These are phyloP conservation scores for Drosophila barbarae DNA, from an alignment of 2,888 invertebrate species.

Conservation along the genomic window DNA sequence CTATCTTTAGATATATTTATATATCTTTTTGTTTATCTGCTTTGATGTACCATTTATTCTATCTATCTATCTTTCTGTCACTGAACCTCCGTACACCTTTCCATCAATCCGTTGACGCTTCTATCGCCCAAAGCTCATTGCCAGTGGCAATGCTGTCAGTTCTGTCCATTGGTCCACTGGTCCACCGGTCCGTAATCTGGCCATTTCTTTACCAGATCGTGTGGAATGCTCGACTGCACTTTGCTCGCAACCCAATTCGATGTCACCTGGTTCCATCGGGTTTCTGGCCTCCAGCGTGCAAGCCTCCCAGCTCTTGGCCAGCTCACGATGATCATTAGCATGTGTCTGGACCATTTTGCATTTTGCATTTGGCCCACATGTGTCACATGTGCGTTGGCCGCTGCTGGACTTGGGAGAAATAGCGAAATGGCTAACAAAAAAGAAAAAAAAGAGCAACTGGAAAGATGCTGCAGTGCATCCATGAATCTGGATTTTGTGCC, in stretches of 20 bases:
- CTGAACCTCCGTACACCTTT: background rate
- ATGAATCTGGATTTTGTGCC: slow-evolving; percentile 42
- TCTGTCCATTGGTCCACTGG: slow-evolving; percentile 3
- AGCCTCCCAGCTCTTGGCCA: slow-evolving; percentile 5
- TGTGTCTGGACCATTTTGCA: slow-evolving; percentile 35
- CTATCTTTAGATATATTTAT: too few species aligned
- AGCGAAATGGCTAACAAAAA: background rate
- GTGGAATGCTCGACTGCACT: slow-evolving; percentile 37
- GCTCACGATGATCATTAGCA: slow-evolving; percentile 18
- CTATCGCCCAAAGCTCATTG: slow-evolving; percentile 17
- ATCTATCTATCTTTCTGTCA: background rate
- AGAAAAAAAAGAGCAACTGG: background rate
- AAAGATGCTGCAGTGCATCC: slow-evolving; percentile 29
- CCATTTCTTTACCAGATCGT: slow-evolving; percentile 23
- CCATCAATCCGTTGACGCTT: slow-evolving; percentile 1
- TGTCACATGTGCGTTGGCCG: slow-evolving; percentile 64
- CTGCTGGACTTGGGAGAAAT: slow-evolving; percentile 6
- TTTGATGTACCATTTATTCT: background rate
- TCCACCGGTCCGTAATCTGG: slow-evolving; percentile 2
- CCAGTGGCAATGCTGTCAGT: slow-evolving; percentile 9
- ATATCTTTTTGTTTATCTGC: background rate
- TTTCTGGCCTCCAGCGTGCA: slow-evolving; percentile 1
- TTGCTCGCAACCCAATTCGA: slow-evolving; percentile 37
- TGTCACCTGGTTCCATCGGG: slow-evolving; percentile 16
- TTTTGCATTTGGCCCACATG: slow-evolving; percentile 61